These are phyloP conservation scores for Guaruba guarouba DNA, from an alignment of 2,113 vertebrate genomes.

Conservation along the genomic window DNA sequence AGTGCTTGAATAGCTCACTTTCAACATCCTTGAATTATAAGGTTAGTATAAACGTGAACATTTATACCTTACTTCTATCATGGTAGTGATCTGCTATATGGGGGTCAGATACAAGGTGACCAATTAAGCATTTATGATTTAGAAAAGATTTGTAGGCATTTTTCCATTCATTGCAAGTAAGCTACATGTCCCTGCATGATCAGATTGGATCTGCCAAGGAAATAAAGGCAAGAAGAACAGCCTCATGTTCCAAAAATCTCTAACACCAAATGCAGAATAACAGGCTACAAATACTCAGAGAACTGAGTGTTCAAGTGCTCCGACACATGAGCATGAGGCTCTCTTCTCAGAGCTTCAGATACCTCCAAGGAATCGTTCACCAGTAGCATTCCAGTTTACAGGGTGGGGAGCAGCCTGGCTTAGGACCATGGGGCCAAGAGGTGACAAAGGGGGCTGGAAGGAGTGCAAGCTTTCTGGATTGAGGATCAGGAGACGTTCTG, in stretches of 20 bases:
- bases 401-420: not conserved
- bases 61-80: not conserved
- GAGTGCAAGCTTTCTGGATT: accelerated
- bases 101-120: accelerated
- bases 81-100: not conserved
- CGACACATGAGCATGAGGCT: too few species aligned
- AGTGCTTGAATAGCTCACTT: not conserved
- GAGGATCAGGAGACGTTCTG: not conserved
- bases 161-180: not conserved
- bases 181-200: not conserved
- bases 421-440: not conserved
- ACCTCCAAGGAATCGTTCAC: not conserved
- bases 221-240: not conserved
- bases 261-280: not conserved
- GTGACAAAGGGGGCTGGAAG: not conserved
- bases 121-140: not conserved
- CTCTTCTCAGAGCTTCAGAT: not conserved
- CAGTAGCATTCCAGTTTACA: not conserved
- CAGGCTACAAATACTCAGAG: not conserved
- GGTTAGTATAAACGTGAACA: not conserved
- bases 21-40: too few species aligned
- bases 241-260: not conserved
- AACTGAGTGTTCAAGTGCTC: not conserved
- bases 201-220: not conserved
- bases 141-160: not conserved